Evolutionary conservation across 2,888 invertebrate species (phyloP).

Genomic region (Hybos culiciformis): DNA sequence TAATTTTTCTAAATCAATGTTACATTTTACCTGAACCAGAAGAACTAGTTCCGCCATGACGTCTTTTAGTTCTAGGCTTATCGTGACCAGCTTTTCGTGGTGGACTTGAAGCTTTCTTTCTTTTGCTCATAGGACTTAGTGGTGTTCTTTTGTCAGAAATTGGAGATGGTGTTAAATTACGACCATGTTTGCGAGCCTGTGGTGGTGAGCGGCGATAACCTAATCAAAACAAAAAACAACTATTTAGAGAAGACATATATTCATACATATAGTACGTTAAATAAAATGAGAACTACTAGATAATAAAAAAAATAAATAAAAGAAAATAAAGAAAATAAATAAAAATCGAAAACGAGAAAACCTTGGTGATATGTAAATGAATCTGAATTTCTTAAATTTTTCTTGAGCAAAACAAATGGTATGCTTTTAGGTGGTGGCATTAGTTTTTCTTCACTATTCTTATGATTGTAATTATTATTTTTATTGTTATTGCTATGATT

Average conservation of each 20-base stretch:
- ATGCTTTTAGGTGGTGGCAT: slow-evolving; percentile 11
- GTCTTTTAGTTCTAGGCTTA: slow-evolving; percentile 21
- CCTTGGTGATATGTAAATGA: background rate
- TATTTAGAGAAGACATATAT: too few relatives aligned
- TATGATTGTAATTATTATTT: too few relatives aligned
- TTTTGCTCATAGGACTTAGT: slow-evolving; percentile 27
- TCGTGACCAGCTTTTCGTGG: slow-evolving; percentile 22
- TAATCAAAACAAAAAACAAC: too few relatives aligned
- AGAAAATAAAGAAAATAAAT: too few relatives aligned
- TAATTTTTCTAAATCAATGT: background rate
- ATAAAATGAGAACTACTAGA: too few relatives aligned
- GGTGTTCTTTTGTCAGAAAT: slow-evolving; percentile 23
- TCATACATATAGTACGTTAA: too few relatives aligned
- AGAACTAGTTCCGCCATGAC: slow-evolving; percentile 26
- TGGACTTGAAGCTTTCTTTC: slow-evolving; percentile 26
- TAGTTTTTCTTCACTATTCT: slow-evolving; percentile 10
- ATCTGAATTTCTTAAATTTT: background rate
- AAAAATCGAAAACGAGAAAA: slow-evolving; percentile 2
- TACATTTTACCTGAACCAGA: slow-evolving; percentile 32
- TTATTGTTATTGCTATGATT: too few relatives aligned
- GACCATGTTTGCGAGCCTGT: slow-evolving; percentile 20
- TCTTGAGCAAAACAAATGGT: slow-evolving; percentile 7
- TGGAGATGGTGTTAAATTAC: slow-evolving; percentile 25
- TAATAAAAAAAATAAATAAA: too few relatives aligned
- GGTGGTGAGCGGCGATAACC: slow-evolving; percentile 21